phyloP scores from a whole-genome alignment of 1,140 invertebrate genomes.

The Anastrepha ludens region DNA sequence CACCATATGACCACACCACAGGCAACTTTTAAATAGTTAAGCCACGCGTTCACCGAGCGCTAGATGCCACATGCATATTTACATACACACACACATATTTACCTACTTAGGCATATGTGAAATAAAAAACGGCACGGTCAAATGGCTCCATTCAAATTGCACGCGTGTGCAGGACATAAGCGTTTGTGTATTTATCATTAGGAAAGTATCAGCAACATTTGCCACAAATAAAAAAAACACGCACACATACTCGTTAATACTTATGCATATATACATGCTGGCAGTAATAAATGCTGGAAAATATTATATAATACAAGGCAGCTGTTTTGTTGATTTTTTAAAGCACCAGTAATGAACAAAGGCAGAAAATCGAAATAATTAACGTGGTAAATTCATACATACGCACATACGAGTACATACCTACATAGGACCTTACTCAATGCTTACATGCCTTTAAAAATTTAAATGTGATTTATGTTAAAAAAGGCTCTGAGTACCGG shows the following conservation, averaged over 20 bases:
- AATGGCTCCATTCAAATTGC: conserved; percentile 57
- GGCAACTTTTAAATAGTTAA: conserved; percentile 21
- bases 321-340: conserved; percentile 41
- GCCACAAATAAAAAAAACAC: neutral
- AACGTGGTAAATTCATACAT: neutral
- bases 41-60: neutral
- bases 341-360: conserved; percentile 4
- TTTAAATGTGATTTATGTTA: neutral
- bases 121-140: conserved; percentile 55
- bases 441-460: neutral
- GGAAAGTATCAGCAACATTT: conserved; percentile 28
- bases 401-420: neutral
- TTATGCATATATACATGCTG: neutral
- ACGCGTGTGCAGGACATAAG: conserved; percentile 13
- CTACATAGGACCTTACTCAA: neutral
- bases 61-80: neutral
- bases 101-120: neutral
- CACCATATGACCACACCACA: conserved; percentile 28
- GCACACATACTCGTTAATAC: neutral
- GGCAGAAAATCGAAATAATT: conserved; percentile 6
- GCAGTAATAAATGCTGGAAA: neutral
- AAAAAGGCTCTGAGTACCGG: too few relatives aligned
- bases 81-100: neutral
- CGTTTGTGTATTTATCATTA: conserved; percentile 32
- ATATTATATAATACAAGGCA: neutral